phyloP scores from a whole-genome alignment of 2,113 vertebrate species.

The Chrysemys picta region DNA sequence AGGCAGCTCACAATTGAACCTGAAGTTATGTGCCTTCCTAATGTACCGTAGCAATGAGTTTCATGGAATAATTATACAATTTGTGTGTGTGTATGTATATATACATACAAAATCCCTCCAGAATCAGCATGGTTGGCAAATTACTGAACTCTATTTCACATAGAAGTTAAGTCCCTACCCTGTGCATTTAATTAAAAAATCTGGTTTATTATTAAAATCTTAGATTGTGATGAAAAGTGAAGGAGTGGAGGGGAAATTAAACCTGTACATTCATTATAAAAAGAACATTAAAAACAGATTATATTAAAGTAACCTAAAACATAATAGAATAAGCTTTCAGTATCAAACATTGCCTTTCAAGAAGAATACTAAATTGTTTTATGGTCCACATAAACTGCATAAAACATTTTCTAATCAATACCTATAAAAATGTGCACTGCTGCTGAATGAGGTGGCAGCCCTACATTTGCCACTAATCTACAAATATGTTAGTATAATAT shows the following conservation, averaged over 20 bases:
- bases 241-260: neutral
- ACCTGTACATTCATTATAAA: neutral
- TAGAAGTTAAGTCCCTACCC: neutral
- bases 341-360: neutral
- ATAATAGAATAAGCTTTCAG: neutral
- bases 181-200: neutral
- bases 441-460: neutral
- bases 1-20: neutral
- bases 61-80: slow-evolving; percentile 37
- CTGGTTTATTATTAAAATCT: neutral
- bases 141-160: slow-evolving; percentile 32
- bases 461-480: neutral
- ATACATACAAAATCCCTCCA: slow-evolving; percentile 4
- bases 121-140: neutral
- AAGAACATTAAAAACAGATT: neutral
- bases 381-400: neutral
- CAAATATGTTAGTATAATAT: neutral
- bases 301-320: neutral
- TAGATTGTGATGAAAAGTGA: neutral
- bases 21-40: neutral
- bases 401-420: neutral
- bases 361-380: neutral
- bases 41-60: slow-evolving; percentile 44
- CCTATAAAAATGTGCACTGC: neutral
- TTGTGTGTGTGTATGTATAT: neutral